Conservation (phyloP, 2,888 invertebrate genomes). For the Hanleya hanleyi region DNA sequence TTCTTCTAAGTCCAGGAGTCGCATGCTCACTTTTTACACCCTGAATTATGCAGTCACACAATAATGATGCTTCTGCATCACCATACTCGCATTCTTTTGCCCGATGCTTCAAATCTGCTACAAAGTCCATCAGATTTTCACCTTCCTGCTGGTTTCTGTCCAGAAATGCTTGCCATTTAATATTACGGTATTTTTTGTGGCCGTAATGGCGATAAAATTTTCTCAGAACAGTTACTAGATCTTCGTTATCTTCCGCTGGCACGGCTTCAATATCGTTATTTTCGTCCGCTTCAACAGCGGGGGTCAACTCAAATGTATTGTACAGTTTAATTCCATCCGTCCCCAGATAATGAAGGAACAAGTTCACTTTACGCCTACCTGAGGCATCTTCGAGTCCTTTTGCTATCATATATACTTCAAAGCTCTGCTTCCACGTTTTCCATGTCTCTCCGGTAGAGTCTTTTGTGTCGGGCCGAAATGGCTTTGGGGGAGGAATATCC, state of each 20-base stretch:
- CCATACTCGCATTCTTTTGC: constrained; percentile 4
- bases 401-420: not conserved
- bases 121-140: constrained; percentile 4
- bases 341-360: not conserved
- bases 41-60: constrained; percentile 2
- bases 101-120: not conserved
- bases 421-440: too few species aligned
- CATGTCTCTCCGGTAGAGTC: too few species aligned
- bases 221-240: not conserved
- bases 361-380: not conserved
- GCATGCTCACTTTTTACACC: not conserved
- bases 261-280: not conserved
- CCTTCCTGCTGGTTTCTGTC: not conserved
- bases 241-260: not conserved
- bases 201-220: not conserved
- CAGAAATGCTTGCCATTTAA: constrained; percentile 7
- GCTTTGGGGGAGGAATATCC: too few species aligned
- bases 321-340: not conserved
- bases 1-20: not conserved
- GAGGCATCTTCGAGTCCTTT: not conserved
- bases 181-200: not conserved
- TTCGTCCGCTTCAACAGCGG: not conserved
- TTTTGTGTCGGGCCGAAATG: too few species aligned
- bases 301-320: not conserved
- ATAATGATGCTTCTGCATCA: not conserved